Conservation (phyloP, 2,888 invertebrate genomes). For the Caradrina clavipalpis region DNA sequence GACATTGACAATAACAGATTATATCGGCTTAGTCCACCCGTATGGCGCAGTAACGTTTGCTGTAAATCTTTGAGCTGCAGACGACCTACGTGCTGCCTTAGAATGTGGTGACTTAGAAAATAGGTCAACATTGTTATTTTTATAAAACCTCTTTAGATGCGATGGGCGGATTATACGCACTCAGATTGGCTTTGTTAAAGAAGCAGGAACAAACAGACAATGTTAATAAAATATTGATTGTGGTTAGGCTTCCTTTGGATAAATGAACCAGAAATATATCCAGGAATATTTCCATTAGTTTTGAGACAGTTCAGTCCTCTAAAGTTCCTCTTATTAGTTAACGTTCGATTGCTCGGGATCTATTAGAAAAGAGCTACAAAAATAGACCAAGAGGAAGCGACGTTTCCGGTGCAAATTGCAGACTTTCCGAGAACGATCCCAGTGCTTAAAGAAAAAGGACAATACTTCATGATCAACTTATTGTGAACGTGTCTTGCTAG, state of each 20-base stretch:
- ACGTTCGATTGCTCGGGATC: too few relatives aligned
- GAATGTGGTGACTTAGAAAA: conserved; percentile 11
- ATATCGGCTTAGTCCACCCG: conserved; percentile 1
- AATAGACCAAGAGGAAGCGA: too few relatives aligned
- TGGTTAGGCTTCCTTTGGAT: too few relatives aligned
- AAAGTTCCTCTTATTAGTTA: too few relatives aligned
- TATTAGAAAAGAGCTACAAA: too few relatives aligned
- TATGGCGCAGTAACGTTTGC: background rate
- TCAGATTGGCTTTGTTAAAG: background rate
- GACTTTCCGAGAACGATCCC: too few relatives aligned
- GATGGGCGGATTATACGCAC: background rate
- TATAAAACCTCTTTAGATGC: conserved; percentile 6
- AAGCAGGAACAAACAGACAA: too few relatives aligned
- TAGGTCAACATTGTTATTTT: conserved; percentile 22
- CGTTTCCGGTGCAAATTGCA: too few relatives aligned
- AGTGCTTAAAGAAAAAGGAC: background rate
- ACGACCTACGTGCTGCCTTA: background rate
- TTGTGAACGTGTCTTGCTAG: background rate
- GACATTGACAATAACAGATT: conserved; percentile 23
- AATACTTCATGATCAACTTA: conserved; percentile 6
- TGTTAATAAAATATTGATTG: too few relatives aligned
- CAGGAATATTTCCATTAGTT: too few relatives aligned
- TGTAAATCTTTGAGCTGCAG: conserved; percentile 10
- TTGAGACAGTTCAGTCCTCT: too few relatives aligned
- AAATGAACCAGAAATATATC: too few relatives aligned